These are phyloP conservation scores for Eurypyga helias DNA, from an alignment of 2,113 vertebrate genomes.

Conservation along the genomic window DNA sequence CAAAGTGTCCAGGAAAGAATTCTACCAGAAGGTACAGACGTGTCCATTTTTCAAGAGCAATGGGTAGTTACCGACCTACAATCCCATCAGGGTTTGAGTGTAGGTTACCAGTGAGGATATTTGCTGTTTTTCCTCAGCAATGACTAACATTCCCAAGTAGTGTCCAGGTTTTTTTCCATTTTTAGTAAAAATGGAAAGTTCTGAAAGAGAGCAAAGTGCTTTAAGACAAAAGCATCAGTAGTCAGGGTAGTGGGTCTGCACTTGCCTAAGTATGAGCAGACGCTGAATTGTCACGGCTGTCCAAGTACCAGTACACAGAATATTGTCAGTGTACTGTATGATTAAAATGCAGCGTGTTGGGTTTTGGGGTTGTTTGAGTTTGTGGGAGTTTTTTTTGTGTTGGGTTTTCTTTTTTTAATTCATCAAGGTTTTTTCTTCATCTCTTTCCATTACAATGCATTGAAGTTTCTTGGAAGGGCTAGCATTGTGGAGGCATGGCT, in stretches of 20 bases:
- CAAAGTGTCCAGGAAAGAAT: not conserved
- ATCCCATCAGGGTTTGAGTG: not conserved
- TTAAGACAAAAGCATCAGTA: not conserved
- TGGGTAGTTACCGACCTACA: not conserved
- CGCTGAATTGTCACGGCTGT: not conserved
- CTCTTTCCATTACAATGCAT: not conserved
- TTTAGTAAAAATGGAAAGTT: not conserved
- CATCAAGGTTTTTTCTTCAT: not conserved
- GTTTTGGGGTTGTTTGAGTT: not conserved
- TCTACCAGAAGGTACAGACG: not conserved
- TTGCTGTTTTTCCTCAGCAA: not conserved
- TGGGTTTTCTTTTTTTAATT: not conserved
- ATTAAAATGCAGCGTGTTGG: not conserved
- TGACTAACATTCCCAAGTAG: not conserved
- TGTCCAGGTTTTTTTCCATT: not conserved
- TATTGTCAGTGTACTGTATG: not conserved
- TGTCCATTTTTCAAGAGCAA: not conserved
- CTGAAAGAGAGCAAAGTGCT: not conserved
- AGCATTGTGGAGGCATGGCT: not conserved
- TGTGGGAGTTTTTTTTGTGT: not conserved
- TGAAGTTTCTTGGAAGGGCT: not conserved
- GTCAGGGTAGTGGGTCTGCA: not conserved
- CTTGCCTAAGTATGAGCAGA: not conserved
- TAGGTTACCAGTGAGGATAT: not conserved
- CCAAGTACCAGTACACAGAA: not conserved